Evolutionary conservation across 2,113 vertebrate genomes (phyloP).

Genomic region (Rutilus rutilus): DNA sequence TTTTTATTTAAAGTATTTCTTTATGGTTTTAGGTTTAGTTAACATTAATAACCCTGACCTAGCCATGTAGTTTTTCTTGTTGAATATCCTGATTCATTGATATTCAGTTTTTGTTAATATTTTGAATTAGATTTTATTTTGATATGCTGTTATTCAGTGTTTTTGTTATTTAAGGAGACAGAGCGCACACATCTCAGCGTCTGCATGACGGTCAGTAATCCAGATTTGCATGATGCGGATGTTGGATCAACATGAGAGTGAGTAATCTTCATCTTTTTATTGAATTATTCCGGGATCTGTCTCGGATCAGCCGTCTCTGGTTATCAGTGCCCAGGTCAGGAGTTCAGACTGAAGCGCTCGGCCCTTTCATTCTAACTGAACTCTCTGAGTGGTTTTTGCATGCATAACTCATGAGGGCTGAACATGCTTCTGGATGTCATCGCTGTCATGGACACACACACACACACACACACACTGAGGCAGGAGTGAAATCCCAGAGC

Average conservation of each 20-base stretch:
- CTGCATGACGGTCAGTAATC: not conserved
- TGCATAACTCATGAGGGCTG: constrained; percentile 21
- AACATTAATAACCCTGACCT: no score
- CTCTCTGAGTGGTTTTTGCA: not conserved
- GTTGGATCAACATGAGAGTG: not conserved
- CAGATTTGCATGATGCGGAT: not conserved
- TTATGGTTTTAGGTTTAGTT: no score
- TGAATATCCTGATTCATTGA: no score
- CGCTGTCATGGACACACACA: constrained; percentile 6
- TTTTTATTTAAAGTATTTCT: no score
- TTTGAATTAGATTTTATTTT: no score
- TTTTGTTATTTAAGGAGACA: not conserved
- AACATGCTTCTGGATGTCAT: constrained; percentile 4
- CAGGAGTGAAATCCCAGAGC: constrained; percentile 38
- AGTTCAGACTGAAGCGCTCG: not conserved
- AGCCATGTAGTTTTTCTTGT: no score
- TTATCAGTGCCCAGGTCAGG: not conserved
- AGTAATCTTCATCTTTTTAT: not conserved
- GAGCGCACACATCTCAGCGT: not conserved
- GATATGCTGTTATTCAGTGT: no score
- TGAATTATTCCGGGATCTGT: not conserved
- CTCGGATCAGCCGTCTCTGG: not conserved
- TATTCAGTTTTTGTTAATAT: no score
- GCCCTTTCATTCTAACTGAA: not conserved
- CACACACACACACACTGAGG: no score